Base-by-base conservation (phyloP, 2,888 invertebrate genomes). In the Drosophila barbarae region DNA sequence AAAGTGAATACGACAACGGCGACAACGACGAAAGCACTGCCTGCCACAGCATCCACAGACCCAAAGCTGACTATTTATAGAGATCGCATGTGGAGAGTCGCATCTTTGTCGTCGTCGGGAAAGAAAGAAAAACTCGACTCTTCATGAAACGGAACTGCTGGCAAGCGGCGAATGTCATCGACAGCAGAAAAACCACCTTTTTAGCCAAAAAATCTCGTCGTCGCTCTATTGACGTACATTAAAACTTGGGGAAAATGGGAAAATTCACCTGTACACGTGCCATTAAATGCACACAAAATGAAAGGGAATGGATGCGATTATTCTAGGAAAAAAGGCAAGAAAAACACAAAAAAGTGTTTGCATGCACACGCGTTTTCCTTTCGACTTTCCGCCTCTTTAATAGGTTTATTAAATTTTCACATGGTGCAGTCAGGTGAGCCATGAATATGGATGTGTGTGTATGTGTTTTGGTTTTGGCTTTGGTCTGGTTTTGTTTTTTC, bases 131-230 rank as follows among this genome's bases (percentile, higher is more conserved):
- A 71, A 68, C 53, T 71, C 65, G 46, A 32, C 46, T 47, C 63
- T 36, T 68, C 42, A 34, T 34, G 72, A 68, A 71, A 71, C 68
- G 68, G 68, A 68, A 71, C 68, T 65, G 68, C 72, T 65, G 68
- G 54, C 39, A 21, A 52, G 21, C 46, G 46, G 46, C 46, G 46
- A 47, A 32, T 32, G 46, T 47, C 46, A 47, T 47, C 46, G 46
- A 21, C 30, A 28, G 5, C 21, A 9, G 6, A 26, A 5, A 46
- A 30, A 23, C 32, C 36, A 35, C 47, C 35, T 60, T 39, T 47
- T 50, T 32, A 35, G 46, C 46, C 46, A 47, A 47, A 47, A 47
- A 32, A 26, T 23, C 23, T 23, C 30, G 46, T 47, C 5, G 46
- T 32, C 46, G 60, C 32, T 54, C 46, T 72, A 69, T 72, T 55